Percentiles rank a stretch among this genome's conserved stretches.
Evolutionary conservation across 2,113 vertebrate genomes (phyloP).

Genomic region (Campylomormyrus numenius): DNA sequence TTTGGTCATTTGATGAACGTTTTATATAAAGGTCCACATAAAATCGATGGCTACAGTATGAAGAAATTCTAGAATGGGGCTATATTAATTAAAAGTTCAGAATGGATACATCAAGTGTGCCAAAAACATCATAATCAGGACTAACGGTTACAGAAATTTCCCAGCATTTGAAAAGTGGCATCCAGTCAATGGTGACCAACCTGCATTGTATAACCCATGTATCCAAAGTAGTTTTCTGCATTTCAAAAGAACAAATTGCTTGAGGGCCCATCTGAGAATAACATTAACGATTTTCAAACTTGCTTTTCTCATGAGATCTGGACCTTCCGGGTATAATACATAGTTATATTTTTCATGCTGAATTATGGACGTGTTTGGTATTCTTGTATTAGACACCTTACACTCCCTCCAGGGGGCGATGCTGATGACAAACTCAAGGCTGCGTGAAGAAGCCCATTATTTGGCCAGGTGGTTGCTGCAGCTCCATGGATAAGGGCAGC

Average conservation of each 20-base stretch:
- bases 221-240: background rate
- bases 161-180: background rate
- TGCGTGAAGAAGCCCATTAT: background rate
- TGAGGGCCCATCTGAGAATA: background rate
- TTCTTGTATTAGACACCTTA: background rate
- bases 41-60: background rate
- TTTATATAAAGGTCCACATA: background rate
- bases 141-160: background rate
- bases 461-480: background rate
- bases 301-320: background rate
- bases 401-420: background rate
- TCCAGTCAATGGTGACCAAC: background rate
- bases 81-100: background rate
- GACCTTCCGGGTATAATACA: background rate
- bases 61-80: background rate
- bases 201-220: background rate
- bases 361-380: background rate
- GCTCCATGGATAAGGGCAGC: background rate
- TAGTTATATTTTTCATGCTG: background rate
- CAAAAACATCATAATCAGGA: background rate
- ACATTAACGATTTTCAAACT: background rate
- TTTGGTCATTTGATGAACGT: background rate
- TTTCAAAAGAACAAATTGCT: background rate
- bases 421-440: background rate
- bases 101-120: background rate